Evolutionary conservation across 1,140 invertebrate species (phyloP), one percentile per base, ranked within the genome.

Genomic region (Atta cephalotes): DNA sequence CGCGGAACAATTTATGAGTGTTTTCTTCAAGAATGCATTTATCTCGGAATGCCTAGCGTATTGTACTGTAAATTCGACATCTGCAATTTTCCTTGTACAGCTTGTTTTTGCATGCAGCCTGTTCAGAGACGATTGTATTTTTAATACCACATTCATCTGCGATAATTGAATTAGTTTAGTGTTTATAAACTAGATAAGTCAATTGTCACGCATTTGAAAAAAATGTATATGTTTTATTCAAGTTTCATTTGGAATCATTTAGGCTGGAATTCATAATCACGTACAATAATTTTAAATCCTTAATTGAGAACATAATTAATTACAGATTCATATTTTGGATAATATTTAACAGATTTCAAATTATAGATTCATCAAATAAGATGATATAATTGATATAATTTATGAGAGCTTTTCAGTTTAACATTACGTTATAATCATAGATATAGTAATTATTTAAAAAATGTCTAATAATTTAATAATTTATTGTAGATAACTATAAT

Each of bases 1-100:
- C 12, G 35, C 56, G 77, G 53, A 16, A 65, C 87, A 86, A 86
- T 86, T 76, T 81, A 72, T 66, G 65, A 76, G 53, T 70, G 87
- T 87, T 88, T 81, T 65, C 71, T 66, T 85, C 82, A 60, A 68
- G 77, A 28, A 62, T 74, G 85, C 70, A 66, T 88, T 88, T 87
- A 56, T 68, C 53, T 28, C 76, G 31, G 78, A 65, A 72, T 72
- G 56, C 68, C 86, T 74, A 3, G 80, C 62, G 70, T 25, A 84
- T 84, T 84, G 80, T 72, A 62, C 80, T 71, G 51, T 28, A 81
- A 81, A 81, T 81, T 81, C 51, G 79, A 71, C 66, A 81, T 71
- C 53, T 77, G 51, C 72, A 76, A 62, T 76, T 76, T 76, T 60
- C 56, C 6, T n/a, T 6, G 28, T 12, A 10, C n/a, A 58, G 31